Evolutionary conservation across 2,113 vertebrate species (phyloP).

Genomic region (Bostrychus sinensis): DNA sequence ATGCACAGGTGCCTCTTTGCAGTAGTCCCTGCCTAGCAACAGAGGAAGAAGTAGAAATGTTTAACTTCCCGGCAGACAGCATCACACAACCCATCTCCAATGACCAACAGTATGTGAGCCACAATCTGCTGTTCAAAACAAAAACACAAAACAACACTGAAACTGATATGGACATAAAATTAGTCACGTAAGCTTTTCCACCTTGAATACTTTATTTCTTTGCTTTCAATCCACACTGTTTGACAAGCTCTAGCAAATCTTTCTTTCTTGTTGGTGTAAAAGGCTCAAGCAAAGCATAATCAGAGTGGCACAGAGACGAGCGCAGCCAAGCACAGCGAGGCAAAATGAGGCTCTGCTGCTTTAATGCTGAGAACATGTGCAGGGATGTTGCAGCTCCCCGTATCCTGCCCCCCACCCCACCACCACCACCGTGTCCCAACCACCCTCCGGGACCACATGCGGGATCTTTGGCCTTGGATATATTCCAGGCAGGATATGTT

Average conservation of each 20-base stretch:
- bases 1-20: conserved; percentile 3
- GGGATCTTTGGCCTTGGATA: conserved; percentile 30
- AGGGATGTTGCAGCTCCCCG: conserved; percentile 26
- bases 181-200: too few species aligned
- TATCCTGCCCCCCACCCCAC: not conserved
- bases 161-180: not conserved
- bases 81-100: conserved; percentile 4
- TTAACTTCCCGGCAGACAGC: conserved; percentile 25
- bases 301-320: conserved; percentile 38
- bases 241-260: not conserved
- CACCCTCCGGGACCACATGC: conserved; percentile 23
- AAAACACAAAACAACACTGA: not conserved
- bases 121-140: not conserved
- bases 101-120: conserved; percentile 8
- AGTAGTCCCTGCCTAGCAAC: conserved; percentile 59
- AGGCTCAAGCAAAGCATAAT: conserved; percentile 52
- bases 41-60: conserved; percentile 21
- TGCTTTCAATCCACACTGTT: conserved; percentile 12
- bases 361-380: conserved; percentile 47
- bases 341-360: conserved; percentile 50
- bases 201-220: not conserved
- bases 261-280: conserved; percentile 1
- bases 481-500: not conserved
- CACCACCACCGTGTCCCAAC: not conserved
- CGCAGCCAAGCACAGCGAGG: conserved; percentile 46